Conservation (phyloP, 2,888 invertebrate genomes). For the Hemithea aestivaria region DNA sequence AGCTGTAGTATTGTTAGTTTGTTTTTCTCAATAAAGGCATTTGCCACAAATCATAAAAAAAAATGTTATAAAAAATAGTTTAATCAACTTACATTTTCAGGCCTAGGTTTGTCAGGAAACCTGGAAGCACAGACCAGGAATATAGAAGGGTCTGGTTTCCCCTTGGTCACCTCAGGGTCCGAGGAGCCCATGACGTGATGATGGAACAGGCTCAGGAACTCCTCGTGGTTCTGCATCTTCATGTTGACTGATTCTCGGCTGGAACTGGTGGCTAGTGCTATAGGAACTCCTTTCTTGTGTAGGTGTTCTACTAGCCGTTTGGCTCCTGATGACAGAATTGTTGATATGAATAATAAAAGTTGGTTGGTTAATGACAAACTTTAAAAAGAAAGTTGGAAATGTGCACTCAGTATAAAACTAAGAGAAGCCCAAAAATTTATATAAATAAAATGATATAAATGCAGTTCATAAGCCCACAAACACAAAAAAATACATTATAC, state of each 20-base stretch:
- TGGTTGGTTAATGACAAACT: too few species aligned
- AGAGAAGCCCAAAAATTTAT: too few species aligned
- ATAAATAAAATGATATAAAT: too few species aligned
- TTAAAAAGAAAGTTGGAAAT: too few species aligned
- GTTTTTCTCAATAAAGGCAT: too few species aligned
- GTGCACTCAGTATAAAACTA: too few species aligned
- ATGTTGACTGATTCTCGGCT: constrained; percentile 83
- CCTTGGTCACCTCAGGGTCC: constrained; percentile 89
- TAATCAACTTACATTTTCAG: constrained; percentile 68
- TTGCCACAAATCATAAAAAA: too few species aligned
- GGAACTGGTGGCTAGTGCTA: constrained; percentile 93
- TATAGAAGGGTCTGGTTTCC: constrained; percentile 94
- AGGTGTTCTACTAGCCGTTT: constrained; percentile 87
- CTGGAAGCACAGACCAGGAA: constrained; percentile 87
- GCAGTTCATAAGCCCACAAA: too few species aligned
- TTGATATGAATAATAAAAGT: too few species aligned
- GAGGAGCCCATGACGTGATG: constrained; percentile 89
- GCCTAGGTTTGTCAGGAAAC: constrained; percentile 83
- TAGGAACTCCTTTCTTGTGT: constrained; percentile 84
- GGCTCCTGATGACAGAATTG: constrained; percentile 79
- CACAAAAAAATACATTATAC: too few species aligned
- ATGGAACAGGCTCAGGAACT: constrained; percentile 82
- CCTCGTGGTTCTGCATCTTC: constrained; percentile 83
- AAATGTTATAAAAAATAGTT: neutral
- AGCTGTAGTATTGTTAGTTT: too few species aligned